Conservation (phyloP, 2,113 vertebrate genomes). For the Erythrocebus patas region DNA sequence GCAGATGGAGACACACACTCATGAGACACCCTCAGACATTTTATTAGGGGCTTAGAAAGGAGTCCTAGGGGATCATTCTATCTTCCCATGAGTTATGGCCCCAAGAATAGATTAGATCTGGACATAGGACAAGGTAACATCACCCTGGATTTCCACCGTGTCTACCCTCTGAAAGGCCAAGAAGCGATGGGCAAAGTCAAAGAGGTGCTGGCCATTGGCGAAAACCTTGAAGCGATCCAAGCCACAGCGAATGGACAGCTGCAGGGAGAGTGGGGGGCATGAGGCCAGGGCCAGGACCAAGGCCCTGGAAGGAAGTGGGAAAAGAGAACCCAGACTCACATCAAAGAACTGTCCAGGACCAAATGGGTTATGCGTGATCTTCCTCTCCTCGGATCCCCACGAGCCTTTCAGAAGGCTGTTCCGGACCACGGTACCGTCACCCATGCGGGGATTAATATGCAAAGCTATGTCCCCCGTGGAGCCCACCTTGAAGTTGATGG, state of each 20-base stretch:
- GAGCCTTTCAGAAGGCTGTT: slow-evolving; percentile 81
- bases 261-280: neutral
- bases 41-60: slow-evolving; percentile 37
- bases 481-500: slow-evolving; percentile 82
- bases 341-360: slow-evolving; percentile 88
- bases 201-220: slow-evolving; percentile 87
- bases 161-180: slow-evolving; percentile 81
- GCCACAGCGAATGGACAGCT: slow-evolving; percentile 89
- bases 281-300: neutral
- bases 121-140: slow-evolving; percentile 88
- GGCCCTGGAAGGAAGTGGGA: neutral
- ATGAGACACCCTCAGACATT: neutral
- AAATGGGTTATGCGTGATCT: slow-evolving; percentile 83
- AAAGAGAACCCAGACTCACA: slow-evolving; percentile 77
- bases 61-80: neutral
- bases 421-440: slow-evolving; percentile 78
- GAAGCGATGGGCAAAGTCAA: slow-evolving; percentile 84
- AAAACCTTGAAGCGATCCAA: slow-evolving; percentile 86
- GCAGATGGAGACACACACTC: neutral
- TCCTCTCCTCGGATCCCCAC: slow-evolving; percentile 86
- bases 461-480: slow-evolving; percentile 78
- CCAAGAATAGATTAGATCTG: slow-evolving; percentile 74
- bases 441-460: slow-evolving; percentile 85
- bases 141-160: slow-evolving; percentile 83
- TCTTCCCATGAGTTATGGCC: neutral